Evolutionary conservation across 2,888 invertebrate species (phyloP), one percentile per base, ranked within the genome.

Genomic region (Diadromus collaris): DNA sequence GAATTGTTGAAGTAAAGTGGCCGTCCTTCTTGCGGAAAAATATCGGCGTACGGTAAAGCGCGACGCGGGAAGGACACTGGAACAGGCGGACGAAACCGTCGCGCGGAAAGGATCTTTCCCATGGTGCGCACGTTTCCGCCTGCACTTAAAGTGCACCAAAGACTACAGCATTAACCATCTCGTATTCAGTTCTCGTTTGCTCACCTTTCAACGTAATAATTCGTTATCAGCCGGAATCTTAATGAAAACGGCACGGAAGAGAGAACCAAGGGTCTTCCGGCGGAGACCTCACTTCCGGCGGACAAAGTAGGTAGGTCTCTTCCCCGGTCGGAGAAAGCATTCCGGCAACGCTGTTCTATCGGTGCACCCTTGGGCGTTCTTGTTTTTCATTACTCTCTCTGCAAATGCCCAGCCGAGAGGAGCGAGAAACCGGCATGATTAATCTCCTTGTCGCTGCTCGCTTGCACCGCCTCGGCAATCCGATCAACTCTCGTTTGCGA

Each of bases 171-270:
- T 5, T 19, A 10, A 46, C 29, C 29, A 46, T 64, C 46, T 19
- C 9, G 38, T 29, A 48, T 27, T 24, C 38, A 13, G 29, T 34
- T 67, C 27, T 60, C 21, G 61, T 46, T 63, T 38, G 19, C 46
- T 10, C 19, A 16, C 32, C 10, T 58, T 68, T 19, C 46, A 38
- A n/a, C 41, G 67, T 79, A 71, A 79, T 76, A 76, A 79, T 54
- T 76, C 67, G 63, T 76, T 68, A 79, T 79, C 69, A 79, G 63
- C 65, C 76, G 69, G 68, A 79, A 76, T 72, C 68, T 75, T 76
- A 79, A 79, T 76, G 76, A 79, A n/a, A 16, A 79, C 58, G 65
- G 69, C 60, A 32, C 24, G 68, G 76, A 51, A 79, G 76, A 72
- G 76, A 41, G 44, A 76, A 44, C 24, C 41, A 27, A 44, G 29